These are phyloP conservation scores for Epiblema foenella DNA, from an alignment of 2,888 invertebrate genomes.

Conservation along the genomic window DNA sequence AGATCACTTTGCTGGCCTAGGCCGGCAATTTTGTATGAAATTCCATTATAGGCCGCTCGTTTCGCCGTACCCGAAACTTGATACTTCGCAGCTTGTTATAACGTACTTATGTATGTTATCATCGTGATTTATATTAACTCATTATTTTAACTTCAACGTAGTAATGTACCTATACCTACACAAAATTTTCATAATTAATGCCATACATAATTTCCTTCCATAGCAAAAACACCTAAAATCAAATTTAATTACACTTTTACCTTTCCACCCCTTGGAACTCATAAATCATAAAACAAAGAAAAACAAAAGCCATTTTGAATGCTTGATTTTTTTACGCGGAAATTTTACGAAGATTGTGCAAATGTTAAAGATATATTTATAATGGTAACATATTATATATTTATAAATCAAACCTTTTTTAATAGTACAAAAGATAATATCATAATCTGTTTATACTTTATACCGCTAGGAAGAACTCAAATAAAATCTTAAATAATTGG, in stretches of 20 bases:
- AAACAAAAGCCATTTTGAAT: constrained; percentile 12
- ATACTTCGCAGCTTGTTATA: too few relatives aligned
- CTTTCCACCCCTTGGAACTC: constrained; percentile 16
- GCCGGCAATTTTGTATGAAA: too few relatives aligned
- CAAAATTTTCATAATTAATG: neutral
- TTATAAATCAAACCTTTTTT: too few relatives aligned
- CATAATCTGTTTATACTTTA: too few relatives aligned
- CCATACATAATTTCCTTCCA: neutral
- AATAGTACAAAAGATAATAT: too few relatives aligned
- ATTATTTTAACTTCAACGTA: neutral
- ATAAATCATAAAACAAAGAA: constrained; percentile 23
- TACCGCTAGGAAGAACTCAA: too few relatives aligned
- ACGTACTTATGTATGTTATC: too few relatives aligned
- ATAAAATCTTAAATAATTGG: too few relatives aligned
- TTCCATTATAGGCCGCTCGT: too few relatives aligned
- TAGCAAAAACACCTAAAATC: neutral
- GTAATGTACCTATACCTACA: neutral
- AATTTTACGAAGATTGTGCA: constrained; percentile 6
- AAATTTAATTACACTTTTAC: neutral
- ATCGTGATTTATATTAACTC: too few relatives aligned
- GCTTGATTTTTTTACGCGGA: constrained; percentile 8
- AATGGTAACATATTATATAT: neutral
- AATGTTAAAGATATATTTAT: constrained; percentile 6
- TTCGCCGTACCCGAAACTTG: too few relatives aligned
- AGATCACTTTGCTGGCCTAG: too few relatives aligned